Percentiles rank a stretch among this genome's conserved stretches.
Conservation (phyloP, 1,140 invertebrate genomes). For the Apis florea region DNA sequence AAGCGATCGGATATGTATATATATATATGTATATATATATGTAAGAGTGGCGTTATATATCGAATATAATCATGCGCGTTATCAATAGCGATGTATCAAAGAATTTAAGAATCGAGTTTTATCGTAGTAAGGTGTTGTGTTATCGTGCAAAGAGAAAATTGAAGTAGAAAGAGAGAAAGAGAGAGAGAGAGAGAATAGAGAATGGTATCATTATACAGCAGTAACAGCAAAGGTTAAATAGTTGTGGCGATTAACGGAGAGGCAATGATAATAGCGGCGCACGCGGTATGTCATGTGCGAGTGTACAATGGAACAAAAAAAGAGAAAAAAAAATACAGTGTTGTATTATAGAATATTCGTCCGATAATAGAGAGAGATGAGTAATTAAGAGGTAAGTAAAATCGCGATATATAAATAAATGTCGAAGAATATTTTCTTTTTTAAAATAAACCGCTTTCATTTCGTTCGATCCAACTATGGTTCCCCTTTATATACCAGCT, state of each 20-base stretch:
- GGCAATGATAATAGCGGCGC: conserved; percentile 31
- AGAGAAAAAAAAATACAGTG: conserved; percentile 50
- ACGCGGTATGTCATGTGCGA: conserved; percentile 45
- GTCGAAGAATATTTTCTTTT: not conserved
- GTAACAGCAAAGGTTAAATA: conserved; percentile 10
- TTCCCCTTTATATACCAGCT: conserved; percentile 1
- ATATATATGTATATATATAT: too few species aligned
- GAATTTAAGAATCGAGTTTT: not conserved
- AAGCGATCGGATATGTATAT: too few species aligned
- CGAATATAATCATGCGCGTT: conserved; percentile 37
- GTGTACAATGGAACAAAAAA: conserved; percentile 46
- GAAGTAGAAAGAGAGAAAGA: conserved; percentile 3
- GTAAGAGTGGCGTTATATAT: conserved; percentile 9
- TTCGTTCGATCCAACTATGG: not conserved
- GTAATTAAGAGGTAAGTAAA: not conserved
- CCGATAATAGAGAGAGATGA: conserved; percentile 6
- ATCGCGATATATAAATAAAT: too few species aligned
- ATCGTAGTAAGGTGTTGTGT: not conserved
- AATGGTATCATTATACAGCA: not conserved
- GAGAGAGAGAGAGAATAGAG: conserved; percentile 30
- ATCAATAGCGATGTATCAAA: conserved; percentile 11
- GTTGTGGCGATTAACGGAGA: conserved; percentile 23
- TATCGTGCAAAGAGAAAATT: not conserved
- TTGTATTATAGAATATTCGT: conserved; percentile 32
- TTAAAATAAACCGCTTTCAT: conserved; percentile 14